Conservation (phyloP, 2,113 vertebrate genomes). For the Orthonyx spaldingii region DNA sequence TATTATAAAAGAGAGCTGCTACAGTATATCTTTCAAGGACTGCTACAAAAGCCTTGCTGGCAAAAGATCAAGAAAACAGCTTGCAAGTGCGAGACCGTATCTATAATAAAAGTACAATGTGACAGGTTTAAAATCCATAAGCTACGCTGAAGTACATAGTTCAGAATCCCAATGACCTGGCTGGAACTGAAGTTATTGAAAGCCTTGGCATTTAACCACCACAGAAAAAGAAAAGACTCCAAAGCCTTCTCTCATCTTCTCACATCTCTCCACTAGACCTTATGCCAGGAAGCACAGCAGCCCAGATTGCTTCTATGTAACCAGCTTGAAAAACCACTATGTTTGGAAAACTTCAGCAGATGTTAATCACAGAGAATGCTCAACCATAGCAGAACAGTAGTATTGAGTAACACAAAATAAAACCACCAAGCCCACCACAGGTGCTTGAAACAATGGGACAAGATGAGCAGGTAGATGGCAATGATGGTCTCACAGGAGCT, state of each 20-base stretch:
- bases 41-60: conserved; percentile 57
- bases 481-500: fast-evolving
- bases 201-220: conserved; percentile 14
- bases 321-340: neutral
- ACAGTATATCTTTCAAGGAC: conserved; percentile 48
- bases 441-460: neutral
- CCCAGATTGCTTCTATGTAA: neutral
- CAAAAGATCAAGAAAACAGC: conserved; percentile 66
- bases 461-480: neutral
- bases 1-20: conserved; percentile 56
- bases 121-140: conserved; percentile 55
- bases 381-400: neutral
- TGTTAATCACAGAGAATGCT: neutral
- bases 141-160: conserved; percentile 34
- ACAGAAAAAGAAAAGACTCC: neutral
- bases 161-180: conserved; percentile 48
- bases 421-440: neutral
- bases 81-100: conserved; percentile 37
- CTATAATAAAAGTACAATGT: conserved; percentile 48
- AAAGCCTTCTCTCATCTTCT: neutral
- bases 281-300: neutral
- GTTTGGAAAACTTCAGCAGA: neutral
- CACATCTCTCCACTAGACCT: neutral
- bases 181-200: conserved; percentile 18
- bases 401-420: neutral